Base-by-base conservation (phyloP, 2,888 invertebrate species). In the Patella ulyssiponensis region DNA sequence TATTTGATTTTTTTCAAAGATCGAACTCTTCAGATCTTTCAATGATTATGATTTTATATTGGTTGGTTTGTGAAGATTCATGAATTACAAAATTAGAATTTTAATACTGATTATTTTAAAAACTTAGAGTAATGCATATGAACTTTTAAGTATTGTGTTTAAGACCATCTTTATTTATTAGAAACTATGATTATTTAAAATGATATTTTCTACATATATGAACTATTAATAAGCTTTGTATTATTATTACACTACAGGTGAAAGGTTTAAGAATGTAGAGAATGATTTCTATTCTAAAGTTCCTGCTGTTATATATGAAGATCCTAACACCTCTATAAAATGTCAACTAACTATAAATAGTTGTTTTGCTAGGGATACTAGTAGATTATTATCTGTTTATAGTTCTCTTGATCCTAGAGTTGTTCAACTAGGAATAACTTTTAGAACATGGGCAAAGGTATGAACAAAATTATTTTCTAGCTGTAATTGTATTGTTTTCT, bases 321-420 rank as follows among this genome's bases (percentile, higher is more conserved):
- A 91, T 69, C 84, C 85, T 9, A 83, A 82, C 70, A 86, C 81
- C 1, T 80, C 79, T 15, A 76, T 89, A 0, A 82, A 83, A 11
- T 90, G 91, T 82, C 85, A 88, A 76, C 81, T 92, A 2, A 88
- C 90, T 58, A 88, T 92, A 52, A 91, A 91, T 78, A 91, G 90
- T 81, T 84, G 85, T 7, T 79, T 84, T 3, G 93, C 93, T 5
- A 88, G 92, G 74, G 91, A 92, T 79, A 94, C 94, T 82, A 93
- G 93, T 1, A 83, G 89, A 71, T 89, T 94, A 78, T 89, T 94
- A 27, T 82, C 88, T 9, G 85, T 91, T 7, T 94, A 94, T 84
- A 87, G 92, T 23, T 83, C 88, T 54, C 91, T 94, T 76, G 94
- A 94, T 88, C 80, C 85, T 1, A 86, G 93, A 73, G 93, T 93